Base-by-base conservation (phyloP, 1,140 invertebrate genomes). In the Psix sp. region DNA sequence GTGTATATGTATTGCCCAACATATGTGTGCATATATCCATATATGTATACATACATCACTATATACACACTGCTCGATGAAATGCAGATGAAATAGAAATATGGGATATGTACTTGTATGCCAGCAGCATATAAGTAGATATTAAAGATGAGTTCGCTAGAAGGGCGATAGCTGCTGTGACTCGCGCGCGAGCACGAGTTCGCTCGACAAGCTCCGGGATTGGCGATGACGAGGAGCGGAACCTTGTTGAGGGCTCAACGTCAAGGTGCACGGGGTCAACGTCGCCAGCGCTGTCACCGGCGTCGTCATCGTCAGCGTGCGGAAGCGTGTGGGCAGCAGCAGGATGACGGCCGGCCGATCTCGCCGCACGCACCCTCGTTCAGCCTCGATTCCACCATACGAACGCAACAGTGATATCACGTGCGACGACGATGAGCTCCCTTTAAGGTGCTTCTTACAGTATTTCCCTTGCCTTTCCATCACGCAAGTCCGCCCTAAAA, bases 271-370 rank as follows among this genome's bases (percentile, higher is more conserved):
- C 59, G 51, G 36, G 45, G 56, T 59, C 54, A 39, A 56, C 66
- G 14, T 57, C 59, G 48, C 49, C 48, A 49, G 36, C 62, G 49
- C 38, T 60, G 40, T 67, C 63, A 42, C 63, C 63, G 57, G 15
- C 71, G 20, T 39, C 52, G 54, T 65, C 68, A 26, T 46, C 42
- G 39, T 62, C 72, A 31, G 42, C 43, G 33, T 39, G 56, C 29
- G 38, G 16, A 48, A 21, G n/a, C n/a, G n/a, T n/a, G n/a, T n/a
- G n/a, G n/a, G n/a, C n/a, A n/a, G 43, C 56, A 56, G 48, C 71
- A 74, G 62, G 62, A 74, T 74, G 71, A 74, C 62, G 62, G 54
- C 54, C n/a, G n/a, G n/a, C n/a, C n/a, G n/a, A n/a, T n/a, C n/a
- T n/a, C n/a, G n/a, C n/a, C n/a, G n/a, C n/a, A n/a, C n/a, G n/a